Evolutionary conservation across 1,140 invertebrate genomes (phyloP).

Genomic region (roundworm (Caenorhabditis elegans)): DNA sequence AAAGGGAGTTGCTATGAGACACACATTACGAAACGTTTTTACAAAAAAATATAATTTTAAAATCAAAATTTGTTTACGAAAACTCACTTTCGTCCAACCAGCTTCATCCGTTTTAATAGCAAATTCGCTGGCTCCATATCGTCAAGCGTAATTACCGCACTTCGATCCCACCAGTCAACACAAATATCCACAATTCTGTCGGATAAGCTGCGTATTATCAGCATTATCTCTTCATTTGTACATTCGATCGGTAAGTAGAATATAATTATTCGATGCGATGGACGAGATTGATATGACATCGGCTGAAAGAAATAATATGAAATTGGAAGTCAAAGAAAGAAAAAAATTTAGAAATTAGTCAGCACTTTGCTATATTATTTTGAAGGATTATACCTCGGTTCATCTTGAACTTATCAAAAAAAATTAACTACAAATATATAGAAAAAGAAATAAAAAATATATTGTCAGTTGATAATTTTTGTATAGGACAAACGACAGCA

Average conservation of each 20-base stretch:
- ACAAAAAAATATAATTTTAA: too few relatives aligned
- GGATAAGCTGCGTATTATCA: not conserved
- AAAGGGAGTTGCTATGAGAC: not conserved
- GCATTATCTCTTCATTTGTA: not conserved
- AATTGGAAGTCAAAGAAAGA: too few relatives aligned
- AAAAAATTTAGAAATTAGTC: not conserved
- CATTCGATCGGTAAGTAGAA: not conserved
- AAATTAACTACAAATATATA: too few relatives aligned
- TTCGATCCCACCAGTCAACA: not conserved
- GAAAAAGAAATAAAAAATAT: too few relatives aligned
- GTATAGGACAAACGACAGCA: too few relatives aligned
- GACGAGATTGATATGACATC: not conserved
- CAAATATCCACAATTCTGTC: not conserved
- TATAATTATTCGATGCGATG: not conserved
- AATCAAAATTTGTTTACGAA: too few relatives aligned
- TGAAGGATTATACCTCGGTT: too few relatives aligned
- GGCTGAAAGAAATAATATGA: not conserved
- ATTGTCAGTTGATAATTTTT: too few relatives aligned
- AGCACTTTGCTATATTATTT: too few relatives aligned
- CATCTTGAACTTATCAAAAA: too few relatives aligned
- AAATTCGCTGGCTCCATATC: too few relatives aligned
- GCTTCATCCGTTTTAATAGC: not conserved
- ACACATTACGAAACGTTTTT: too few relatives aligned
- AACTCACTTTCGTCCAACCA: not conserved
- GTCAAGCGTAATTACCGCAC: not conserved